These are phyloP conservation scores for Spea bombifrons DNA, from an alignment of 2,113 vertebrate genomes.

Conservation along the genomic window DNA sequence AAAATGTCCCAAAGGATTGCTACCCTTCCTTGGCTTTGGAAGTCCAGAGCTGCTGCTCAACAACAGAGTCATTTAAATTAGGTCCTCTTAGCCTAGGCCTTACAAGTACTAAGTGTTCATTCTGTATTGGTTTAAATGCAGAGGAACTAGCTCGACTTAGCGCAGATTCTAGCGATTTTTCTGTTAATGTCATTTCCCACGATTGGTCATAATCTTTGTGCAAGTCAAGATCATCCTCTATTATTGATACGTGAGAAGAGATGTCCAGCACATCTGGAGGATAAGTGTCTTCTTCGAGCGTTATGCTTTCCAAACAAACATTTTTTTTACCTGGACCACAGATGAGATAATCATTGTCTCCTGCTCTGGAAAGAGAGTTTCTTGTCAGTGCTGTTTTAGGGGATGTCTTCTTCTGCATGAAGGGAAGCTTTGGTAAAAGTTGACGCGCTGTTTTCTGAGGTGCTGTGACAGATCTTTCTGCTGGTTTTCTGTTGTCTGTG, in stretches of 20 bases:
- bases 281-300: background rate
- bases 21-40: slow-evolving; percentile 30
- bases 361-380: slow-evolving; percentile 18
- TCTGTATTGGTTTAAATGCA: slow-evolving; percentile 34
- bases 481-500: slow-evolving; percentile 7
- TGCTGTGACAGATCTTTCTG: background rate
- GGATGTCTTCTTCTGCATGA: slow-evolving; percentile 35
- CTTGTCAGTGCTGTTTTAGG: slow-evolving; percentile 23
- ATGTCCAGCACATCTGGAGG: background rate
- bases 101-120: slow-evolving; percentile 41
- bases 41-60: slow-evolving; percentile 28
- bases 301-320: background rate
- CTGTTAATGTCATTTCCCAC: slow-evolving; percentile 30
- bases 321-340: slow-evolving; percentile 26
- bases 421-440: slow-evolving; percentile 36
- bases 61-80: slow-evolving; percentile 8
- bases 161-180: slow-evolving; percentile 35
- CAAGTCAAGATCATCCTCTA: slow-evolving; percentile 15
- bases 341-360: slow-evolving; percentile 29
- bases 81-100: slow-evolving; percentile 29
- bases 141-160: slow-evolving; percentile 16
- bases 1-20: background rate
- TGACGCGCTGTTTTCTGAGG: slow-evolving; percentile 26
- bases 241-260: background rate
- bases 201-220: slow-evolving; percentile 19